Evolutionary conservation across 2,888 invertebrate genomes (phyloP).

Genomic region (Doris montereyensis): DNA sequence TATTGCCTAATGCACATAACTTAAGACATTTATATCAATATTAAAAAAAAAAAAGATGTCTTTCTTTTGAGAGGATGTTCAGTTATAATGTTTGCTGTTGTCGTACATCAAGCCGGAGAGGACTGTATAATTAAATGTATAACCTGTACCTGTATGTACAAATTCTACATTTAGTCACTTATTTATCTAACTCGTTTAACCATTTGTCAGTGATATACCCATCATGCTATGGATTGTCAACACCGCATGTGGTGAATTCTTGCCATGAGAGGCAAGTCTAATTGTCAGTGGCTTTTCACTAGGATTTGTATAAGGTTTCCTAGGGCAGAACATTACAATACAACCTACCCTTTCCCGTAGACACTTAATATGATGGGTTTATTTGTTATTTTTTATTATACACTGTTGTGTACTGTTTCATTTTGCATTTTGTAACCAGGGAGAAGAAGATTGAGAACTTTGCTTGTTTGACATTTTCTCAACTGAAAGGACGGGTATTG

Average conservation of each 20-base stretch:
- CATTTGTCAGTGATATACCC: too few species aligned
- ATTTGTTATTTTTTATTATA: too few species aligned
- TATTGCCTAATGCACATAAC: slow-evolving; percentile 38
- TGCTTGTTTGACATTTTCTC: slow-evolving; percentile 26
- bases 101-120: slow-evolving; percentile 34
- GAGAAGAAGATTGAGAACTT: slow-evolving; percentile 30
- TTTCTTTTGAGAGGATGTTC: slow-evolving; percentile 32
- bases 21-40: slow-evolving; percentile 40
- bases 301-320: too few species aligned
- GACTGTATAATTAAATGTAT: slow-evolving; percentile 28
- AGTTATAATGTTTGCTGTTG: slow-evolving; percentile 39
- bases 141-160: slow-evolving; percentile 35
- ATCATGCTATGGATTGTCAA: too few species aligned
- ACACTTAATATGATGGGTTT: too few species aligned
- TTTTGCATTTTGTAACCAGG: slow-evolving; percentile 38
- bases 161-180: slow-evolving; percentile 33
- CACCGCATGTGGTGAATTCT: too few species aligned
- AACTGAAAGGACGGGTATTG: slow-evolving; percentile 43
- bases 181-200: slow-evolving; percentile 27
- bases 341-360: too few species aligned
- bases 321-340: too few species aligned
- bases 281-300: too few species aligned
- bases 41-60: slow-evolving; percentile 38
- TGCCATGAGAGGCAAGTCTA: too few species aligned
- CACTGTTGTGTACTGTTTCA: slow-evolving; percentile 3